Base-by-base conservation (phyloP, 1,140 invertebrate species). In the Drosophila aff. region DNA sequence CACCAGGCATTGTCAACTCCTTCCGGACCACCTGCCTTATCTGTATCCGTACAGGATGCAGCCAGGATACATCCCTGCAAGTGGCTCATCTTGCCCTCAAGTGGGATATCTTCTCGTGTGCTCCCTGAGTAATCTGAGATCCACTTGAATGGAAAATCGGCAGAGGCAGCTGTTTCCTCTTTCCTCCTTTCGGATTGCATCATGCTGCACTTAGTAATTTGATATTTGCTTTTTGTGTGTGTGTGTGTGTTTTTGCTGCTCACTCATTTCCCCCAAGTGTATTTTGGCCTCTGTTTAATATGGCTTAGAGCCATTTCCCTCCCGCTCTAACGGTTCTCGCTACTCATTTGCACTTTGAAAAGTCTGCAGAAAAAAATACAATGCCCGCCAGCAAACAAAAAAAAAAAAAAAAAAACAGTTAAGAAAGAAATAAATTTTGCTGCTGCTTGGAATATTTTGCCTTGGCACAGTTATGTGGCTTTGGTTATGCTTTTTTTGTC, bases 381-480 rank as follows among this genome's bases (percentile, higher is more conserved):
- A 71, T 46, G 21, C 63, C 23, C 33, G 62, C 31, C 47, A 69
- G 13, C 38, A 66, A 23, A 21, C 23, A 53, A 61, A 33, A 58
- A 28, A 40, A 5, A 50, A 21, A 21, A 23, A 21, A 23, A 28
- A 65, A 57, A 28, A 5, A 15, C n/a, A 46, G 21, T 6, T 4
- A 36, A 59, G 40, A 61, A 62, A 73, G 21, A 76, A 71, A 62
- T 40, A 63, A n/a, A 77, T 60, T 60, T 55, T 61, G 49, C 60
- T 72, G 44, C 21, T 50, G 67, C 67, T 73, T 73, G 67, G 67
- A 52, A 61, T 73, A 64, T 53, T 61, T 58, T 18, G 83, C 83
- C 83, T 86, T 86, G 83, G 83, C 84, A 86, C 83, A 86, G 83
- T 87, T 87, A 89, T 83, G 84, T 41, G 84, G 81, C 77, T 89